A percentile compares a stretch with the other conserved stretches of the same genome.
These are phyloP conservation scores for Spatula versicolor DNA, from an alignment of 2,797 vertebrate genomes.

Conservation along the genomic window DNA sequence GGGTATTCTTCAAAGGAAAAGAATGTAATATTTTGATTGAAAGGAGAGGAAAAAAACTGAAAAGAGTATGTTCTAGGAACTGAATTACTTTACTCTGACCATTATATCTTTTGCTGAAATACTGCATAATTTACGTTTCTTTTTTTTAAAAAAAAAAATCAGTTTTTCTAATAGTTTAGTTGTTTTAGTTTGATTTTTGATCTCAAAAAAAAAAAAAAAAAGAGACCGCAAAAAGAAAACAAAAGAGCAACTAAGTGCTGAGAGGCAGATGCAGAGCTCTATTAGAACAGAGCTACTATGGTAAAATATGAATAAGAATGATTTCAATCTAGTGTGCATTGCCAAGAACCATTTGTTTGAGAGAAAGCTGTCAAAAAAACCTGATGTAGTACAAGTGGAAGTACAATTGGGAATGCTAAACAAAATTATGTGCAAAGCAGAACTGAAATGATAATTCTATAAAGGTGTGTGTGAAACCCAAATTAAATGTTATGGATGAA, in stretches of 20 bases:
- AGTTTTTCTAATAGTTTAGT: neutral
- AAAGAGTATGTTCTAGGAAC: neutral
- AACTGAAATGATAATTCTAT: slow-evolving; percentile 52
- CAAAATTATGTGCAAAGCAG: slow-evolving; percentile 33
- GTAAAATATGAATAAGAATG: slow-evolving; percentile 21
- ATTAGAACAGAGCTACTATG: neutral
- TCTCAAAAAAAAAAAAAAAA: neutral
- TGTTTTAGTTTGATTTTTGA: neutral
- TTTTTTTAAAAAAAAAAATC: accelerated
- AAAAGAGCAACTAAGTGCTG: neutral
- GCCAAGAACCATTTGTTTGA: neutral
- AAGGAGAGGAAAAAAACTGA: neutral
- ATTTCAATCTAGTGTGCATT: neutral
- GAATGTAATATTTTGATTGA: neutral
- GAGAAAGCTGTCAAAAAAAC: neutral
- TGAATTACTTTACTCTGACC: neutral
- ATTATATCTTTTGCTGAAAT: neutral
- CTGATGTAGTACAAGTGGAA: slow-evolving; percentile 12
- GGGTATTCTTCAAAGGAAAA: neutral
- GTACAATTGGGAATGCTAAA: slow-evolving; percentile 28
- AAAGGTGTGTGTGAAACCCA: neutral
- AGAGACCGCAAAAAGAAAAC: too few relatives aligned
- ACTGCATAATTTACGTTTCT: neutral
- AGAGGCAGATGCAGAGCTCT: neutral
- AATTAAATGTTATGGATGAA: slow-evolving; percentile 46